Percentiles rank a stretch among this genome's conserved stretches.
Conservation (phyloP, 2,888 invertebrate species). For the Stenurella melanura region DNA sequence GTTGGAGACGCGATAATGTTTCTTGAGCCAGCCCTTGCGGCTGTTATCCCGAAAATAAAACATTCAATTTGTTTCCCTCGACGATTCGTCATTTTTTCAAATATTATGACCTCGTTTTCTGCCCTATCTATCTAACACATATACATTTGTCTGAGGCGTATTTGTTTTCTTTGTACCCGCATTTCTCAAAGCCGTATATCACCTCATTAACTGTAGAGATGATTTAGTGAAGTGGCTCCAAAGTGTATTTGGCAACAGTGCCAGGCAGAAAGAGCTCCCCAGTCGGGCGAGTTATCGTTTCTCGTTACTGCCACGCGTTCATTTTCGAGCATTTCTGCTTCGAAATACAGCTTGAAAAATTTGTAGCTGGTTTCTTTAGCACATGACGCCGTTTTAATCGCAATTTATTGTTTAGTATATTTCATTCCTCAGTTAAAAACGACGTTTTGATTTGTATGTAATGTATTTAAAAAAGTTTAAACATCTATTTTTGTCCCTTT, state of each 20-base stretch:
- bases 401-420: background rate
- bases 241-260: slow-evolving; percentile 2
- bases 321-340: background rate
- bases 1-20: no score
- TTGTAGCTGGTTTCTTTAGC: background rate
- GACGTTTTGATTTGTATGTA: background rate
- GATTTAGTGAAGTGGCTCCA: slow-evolving; percentile 4
- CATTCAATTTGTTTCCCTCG: background rate
- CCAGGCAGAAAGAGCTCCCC: background rate
- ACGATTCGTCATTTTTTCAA: background rate
- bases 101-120: background rate
- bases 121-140: background rate
- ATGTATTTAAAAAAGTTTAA: background rate
- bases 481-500: no score
- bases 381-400: background rate
- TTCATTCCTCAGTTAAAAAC: background rate
- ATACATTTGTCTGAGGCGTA: background rate
- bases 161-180: slow-evolving; percentile 1
- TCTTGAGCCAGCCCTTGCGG: no score
- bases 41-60: no score
- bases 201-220: slow-evolving; percentile 3
- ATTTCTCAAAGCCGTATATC: background rate
- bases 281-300: background rate
- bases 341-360: background rate
- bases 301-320: background rate